Evolutionary conservation across 2,797 vertebrate species (phyloP).

Genomic region (Holocentrus rufus): DNA sequence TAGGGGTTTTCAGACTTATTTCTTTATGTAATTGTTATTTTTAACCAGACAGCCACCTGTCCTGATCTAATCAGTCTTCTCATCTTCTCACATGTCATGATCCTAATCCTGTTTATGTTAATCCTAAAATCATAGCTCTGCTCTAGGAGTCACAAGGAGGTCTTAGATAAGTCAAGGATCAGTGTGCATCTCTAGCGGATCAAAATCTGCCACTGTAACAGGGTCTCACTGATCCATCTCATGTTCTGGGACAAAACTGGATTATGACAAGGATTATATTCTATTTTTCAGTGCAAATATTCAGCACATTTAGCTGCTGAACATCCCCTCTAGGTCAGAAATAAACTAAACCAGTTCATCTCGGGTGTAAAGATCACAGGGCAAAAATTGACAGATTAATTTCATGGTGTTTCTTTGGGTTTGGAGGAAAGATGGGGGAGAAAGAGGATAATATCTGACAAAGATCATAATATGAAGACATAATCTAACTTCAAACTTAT

Average conservation of each 20-base stretch:
- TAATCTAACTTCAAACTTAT: too few species aligned
- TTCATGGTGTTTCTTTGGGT: too few species aligned
- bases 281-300: constrained; percentile 21
- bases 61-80: not conserved
- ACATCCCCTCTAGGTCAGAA: not conserved
- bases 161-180: not conserved
- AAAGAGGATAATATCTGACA: too few species aligned
- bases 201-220: not conserved
- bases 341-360: too few species aligned
- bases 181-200: constrained; percentile 7
- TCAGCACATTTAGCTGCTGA: not conserved
- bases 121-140: not conserved
- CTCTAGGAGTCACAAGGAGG: not conserved
- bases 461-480: too few species aligned
- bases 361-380: too few species aligned
- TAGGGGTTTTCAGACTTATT: not conserved
- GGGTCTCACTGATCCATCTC: constrained; percentile 10
- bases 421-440: too few species aligned
- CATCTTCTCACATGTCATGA: constrained; percentile 1
- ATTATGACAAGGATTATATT: constrained; percentile 17
- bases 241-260: not conserved
- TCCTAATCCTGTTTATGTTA: constrained; percentile 23
- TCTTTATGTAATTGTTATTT: not conserved
- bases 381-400: too few species aligned
- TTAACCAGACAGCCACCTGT: not conserved